Percentiles rank a stretch among this genome's conserved stretches.
Conservation (phyloP, 2,113 vertebrate species). For the Phrynocephalus versicolor region DNA sequence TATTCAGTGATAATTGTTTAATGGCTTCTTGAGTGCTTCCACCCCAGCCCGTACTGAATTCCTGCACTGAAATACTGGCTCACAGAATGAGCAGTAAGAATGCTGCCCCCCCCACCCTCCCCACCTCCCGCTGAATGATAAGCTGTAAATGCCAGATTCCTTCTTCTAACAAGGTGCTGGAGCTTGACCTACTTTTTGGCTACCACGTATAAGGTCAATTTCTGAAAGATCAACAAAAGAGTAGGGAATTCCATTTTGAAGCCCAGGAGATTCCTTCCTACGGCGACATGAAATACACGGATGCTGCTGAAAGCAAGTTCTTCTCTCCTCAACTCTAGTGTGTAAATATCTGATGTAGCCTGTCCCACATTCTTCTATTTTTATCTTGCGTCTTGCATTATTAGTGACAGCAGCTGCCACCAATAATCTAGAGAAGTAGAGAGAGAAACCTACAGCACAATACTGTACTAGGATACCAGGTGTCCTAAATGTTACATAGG, state of each 20-base stretch:
- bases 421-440: not conserved
- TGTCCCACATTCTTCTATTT: not conserved
- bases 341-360: not conserved
- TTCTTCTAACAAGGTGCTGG: not conserved
- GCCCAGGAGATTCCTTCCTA: not conserved
- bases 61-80: not conserved
- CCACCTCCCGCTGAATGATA: not conserved
- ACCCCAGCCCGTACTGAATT: not conserved
- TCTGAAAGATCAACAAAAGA: not conserved
- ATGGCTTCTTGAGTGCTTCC: constrained; percentile 12
- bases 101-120: not conserved
- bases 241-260: not conserved
- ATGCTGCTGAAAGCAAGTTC: not conserved
- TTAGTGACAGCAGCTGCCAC: not conserved
- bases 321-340: not conserved
- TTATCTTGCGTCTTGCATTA: not conserved
- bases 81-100: not conserved
- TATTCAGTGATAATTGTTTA: constrained; percentile 18
- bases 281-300: not conserved
- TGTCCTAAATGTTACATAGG: not conserved
- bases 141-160: not conserved
- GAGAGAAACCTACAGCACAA: not conserved
- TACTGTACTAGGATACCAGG: not conserved
- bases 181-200: not conserved
- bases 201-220: not conserved